Evolutionary conservation across 2,113 vertebrate species (phyloP).

Genomic region (Myotis brandtii): DNA sequence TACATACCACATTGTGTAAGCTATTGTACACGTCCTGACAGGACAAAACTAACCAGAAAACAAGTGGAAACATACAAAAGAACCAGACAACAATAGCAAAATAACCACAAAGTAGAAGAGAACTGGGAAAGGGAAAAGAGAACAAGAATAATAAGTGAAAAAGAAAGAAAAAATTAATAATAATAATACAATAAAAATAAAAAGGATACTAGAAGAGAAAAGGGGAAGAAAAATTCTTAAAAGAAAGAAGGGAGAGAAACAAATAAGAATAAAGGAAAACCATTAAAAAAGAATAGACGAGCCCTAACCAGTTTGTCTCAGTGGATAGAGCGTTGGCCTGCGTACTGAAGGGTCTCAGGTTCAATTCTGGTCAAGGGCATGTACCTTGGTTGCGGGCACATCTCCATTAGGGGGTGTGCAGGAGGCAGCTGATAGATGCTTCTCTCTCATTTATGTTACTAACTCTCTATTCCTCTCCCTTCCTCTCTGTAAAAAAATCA

Average conservation of each 20-base stretch:
- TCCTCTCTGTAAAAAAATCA: too few relatives aligned
- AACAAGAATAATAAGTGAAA: neutral
- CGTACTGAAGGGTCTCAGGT: too few relatives aligned
- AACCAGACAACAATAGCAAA: neutral
- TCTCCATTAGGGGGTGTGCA: too few relatives aligned
- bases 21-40: neutral
- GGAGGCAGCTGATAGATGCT: too few relatives aligned
- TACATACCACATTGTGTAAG: too few relatives aligned
- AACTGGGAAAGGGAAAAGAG: neutral
- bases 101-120: neutral
- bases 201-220: neutral
- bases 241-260: neutral
- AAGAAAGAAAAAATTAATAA: neutral
- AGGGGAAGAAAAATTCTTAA: neutral
- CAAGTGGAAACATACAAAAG: neutral
- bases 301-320: too few relatives aligned
- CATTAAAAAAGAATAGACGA: neutral
- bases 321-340: too few relatives aligned
- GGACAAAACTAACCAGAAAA: neutral
- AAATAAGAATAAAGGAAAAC: neutral
- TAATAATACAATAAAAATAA: neutral
- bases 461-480: too few relatives aligned
- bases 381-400: too few relatives aligned
- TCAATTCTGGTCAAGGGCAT: too few relatives aligned
- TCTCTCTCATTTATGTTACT: too few relatives aligned